phyloP scores from a whole-genome alignment of 2,797 vertebrate genomes.

The Sebastes jordani region DNA sequence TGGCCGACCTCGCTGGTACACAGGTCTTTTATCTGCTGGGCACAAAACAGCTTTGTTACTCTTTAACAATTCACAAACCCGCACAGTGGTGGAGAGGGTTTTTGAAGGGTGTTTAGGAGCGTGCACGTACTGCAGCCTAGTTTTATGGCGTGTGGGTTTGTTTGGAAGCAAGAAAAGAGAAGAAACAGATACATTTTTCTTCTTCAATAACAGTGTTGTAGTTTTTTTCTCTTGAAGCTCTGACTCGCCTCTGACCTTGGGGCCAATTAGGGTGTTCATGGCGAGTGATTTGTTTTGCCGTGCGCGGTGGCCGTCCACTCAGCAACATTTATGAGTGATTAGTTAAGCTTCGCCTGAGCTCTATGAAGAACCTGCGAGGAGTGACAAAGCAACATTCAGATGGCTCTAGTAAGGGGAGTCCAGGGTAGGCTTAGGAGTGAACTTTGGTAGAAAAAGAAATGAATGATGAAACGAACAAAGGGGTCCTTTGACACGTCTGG shows the following conservation, averaged over 20 bases:
- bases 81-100: slow-evolving; percentile 34
- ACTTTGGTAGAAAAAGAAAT: slow-evolving; percentile 66
- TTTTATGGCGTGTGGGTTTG: slow-evolving; percentile 11
- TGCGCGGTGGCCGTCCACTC: slow-evolving; percentile 68
- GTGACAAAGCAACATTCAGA: slow-evolving; percentile 78
- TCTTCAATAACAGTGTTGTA: not conserved
- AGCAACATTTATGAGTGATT: slow-evolving; percentile 81
- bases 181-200: slow-evolving; percentile 24
- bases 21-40: slow-evolving; percentile 76
- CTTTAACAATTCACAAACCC: slow-evolving; percentile 76
- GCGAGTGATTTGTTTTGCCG: slow-evolving; percentile 68
- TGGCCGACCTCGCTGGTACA: slow-evolving; percentile 80
- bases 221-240: slow-evolving; percentile 35
- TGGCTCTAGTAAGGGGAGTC: slow-evolving; percentile 59
- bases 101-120: slow-evolving; percentile 7
- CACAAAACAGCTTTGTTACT: slow-evolving; percentile 84
- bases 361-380: slow-evolving; percentile 70
- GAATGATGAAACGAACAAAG: slow-evolving; percentile 74
- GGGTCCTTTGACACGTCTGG: slow-evolving; percentile 63
- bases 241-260: slow-evolving; percentile 61
- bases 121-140: not conserved
- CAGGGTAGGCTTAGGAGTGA: slow-evolving; percentile 69
- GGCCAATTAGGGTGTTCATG: slow-evolving; percentile 73
- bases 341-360: slow-evolving; percentile 77
- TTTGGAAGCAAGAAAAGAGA: slow-evolving; percentile 8